A percentile compares a stretch with the other conserved stretches of the same genome.
These are phyloP conservation scores for Periplaneta americana DNA, from an alignment of 1,140 invertebrate species.

Conservation along the genomic window DNA sequence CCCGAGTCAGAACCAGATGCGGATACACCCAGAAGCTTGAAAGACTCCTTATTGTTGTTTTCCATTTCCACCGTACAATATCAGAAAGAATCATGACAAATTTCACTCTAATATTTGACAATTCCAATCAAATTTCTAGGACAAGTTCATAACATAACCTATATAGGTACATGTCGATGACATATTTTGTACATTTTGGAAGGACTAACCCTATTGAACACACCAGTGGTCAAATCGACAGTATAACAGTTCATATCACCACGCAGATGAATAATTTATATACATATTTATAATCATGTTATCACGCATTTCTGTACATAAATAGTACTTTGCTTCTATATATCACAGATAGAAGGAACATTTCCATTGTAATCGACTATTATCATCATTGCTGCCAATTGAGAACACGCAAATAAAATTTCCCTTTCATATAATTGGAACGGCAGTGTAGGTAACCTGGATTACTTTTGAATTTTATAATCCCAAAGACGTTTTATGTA, in stretches of 20 bases:
- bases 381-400: too few relatives aligned
- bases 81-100: slow-evolving; percentile 15
- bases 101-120: neutral
- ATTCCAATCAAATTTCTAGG: neutral
- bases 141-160: neutral
- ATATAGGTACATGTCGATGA: neutral
- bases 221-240: neutral
- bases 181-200: neutral
- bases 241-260: neutral
- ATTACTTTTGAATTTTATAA: too few relatives aligned
- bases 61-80: slow-evolving; percentile 9
- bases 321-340: too few relatives aligned
- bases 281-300: neutral
- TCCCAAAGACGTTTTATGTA: too few relatives aligned
- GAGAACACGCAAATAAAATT: too few relatives aligned
- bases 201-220: neutral
- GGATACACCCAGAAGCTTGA: slow-evolving; percentile 52
- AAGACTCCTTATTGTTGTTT: slow-evolving; percentile 55
- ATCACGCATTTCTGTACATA: neutral
- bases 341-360: too few relatives aligned
- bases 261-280: neutral
- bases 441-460: too few relatives aligned
- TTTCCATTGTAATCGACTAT: too few relatives aligned
- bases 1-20: slow-evolving; percentile 48
- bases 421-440: too few relatives aligned